A percentile compares a stretch with the other conserved stretches of the same genome.
Evolutionary conservation across 2,888 invertebrate genomes (phyloP).

Genomic region (Syrphus vitripennis): DNA sequence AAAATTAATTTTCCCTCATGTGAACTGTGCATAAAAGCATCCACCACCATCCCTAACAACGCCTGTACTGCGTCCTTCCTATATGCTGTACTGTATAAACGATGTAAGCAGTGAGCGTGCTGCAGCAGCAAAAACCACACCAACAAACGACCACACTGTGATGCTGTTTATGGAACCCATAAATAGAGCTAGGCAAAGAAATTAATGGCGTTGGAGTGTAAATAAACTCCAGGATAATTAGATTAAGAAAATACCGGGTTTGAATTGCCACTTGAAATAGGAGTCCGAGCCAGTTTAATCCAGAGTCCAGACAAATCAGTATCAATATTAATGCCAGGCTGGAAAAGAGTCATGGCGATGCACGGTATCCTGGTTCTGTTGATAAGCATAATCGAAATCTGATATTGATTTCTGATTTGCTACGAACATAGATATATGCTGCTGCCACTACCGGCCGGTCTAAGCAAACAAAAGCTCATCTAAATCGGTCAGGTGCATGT

Average conservation of each 20-base stretch:
- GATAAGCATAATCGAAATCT: conserved; percentile 64
- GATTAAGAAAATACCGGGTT: conserved; percentile 66
- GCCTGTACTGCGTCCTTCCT: background rate
- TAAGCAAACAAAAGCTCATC: conserved; percentile 5
- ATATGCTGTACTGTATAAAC: conserved; percentile 7
- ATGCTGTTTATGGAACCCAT: conserved; percentile 15
- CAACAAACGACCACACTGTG: conserved; percentile 8
- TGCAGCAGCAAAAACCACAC: background rate
- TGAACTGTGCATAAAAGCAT: conserved; percentile 48
- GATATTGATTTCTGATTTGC: conserved; percentile 67
- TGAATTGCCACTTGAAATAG: conserved; percentile 51
- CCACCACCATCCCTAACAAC: background rate
- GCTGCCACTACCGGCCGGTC: background rate
- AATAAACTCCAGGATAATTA: conserved; percentile 69
- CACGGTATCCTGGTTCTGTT: conserved; percentile 12
- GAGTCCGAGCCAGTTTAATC: conserved; percentile 2
- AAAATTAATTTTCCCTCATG: conserved; percentile 65
- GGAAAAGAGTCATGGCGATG: conserved; percentile 28
- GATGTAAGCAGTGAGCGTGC: conserved; percentile 46
- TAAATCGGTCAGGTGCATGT: background rate
- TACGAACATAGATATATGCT: too few relatives aligned
- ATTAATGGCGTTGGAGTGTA: conserved; percentile 69
- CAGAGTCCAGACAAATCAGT: conserved; percentile 46
- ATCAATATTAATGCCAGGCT: conserved; percentile 38
- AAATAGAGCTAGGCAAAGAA: conserved; percentile 42